phyloP scores from a whole-genome alignment of 2,113 vertebrate genomes.

The Ceyx melanurus region DNA sequence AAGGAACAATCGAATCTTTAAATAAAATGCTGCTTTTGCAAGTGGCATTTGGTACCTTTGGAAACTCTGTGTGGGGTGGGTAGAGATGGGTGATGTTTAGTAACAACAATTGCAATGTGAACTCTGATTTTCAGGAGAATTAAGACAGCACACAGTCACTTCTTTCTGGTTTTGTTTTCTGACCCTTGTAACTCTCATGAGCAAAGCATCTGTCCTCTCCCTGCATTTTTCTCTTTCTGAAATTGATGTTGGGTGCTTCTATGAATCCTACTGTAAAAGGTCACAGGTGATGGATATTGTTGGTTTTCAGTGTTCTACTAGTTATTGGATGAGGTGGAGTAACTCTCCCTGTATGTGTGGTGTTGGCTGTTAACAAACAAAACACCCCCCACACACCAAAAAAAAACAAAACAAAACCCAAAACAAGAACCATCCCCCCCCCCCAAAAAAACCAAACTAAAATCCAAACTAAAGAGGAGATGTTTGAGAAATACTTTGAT shows the following conservation, averaged over 20 bases:
- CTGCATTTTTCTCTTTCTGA: background rate
- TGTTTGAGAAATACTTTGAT: background rate
- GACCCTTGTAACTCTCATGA: background rate
- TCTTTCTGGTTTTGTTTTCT: background rate
- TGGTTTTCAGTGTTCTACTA: background rate
- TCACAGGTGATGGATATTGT: background rate
- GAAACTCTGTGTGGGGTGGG: background rate
- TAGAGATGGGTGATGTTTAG: background rate
- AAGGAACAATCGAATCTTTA: background rate
- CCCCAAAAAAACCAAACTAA: background rate
- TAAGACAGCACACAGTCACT: background rate
- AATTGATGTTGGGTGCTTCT: background rate
- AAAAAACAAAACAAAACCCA: too few relatives aligned
- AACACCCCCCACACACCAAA: too few relatives aligned
- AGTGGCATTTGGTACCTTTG: background rate
- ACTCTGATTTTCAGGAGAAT: background rate
- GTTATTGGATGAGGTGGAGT: background rate
- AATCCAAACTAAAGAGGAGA: background rate
- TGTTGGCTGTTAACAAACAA: background rate
- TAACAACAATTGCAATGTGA: background rate
- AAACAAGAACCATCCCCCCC: too few relatives aligned
- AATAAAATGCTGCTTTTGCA: background rate
- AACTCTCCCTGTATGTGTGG: background rate
- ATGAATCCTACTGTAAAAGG: background rate
- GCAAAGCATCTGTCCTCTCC: background rate